Base-by-base conservation (phyloP, 2,113 vertebrate species). In the Zingel zingel region DNA sequence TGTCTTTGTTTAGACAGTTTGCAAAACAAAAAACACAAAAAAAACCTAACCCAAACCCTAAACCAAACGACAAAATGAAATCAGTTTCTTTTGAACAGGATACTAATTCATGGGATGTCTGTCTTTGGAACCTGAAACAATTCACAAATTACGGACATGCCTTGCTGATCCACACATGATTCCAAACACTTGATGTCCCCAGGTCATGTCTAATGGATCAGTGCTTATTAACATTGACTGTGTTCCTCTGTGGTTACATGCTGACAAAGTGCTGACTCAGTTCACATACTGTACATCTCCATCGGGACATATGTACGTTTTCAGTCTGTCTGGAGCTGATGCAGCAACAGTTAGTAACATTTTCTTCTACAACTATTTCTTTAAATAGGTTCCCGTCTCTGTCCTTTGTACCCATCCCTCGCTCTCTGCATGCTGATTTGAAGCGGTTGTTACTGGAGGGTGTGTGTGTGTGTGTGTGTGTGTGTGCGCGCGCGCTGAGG, bases 401-500 rank as follows among this genome's bases (percentile, higher is more conserved):
- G 27, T 51, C 43, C 18, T 33, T 23, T 14, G 8, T 19, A 6
- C 13, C n/a, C 36, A 10, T 13, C 50, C 39, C 33, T 50, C 1
- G 1, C 48, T 58, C 43, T n/a, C 13, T 15, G 1, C 62, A 12
- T 23, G 53, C 47, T 45, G 62, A 61, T 61, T 14, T 14, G 27
- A 77, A 72, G 67, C 64, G 27, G 65, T 33, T 15, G 13, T 73
- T 61, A 23, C 68, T 58, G 19, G 16, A 71, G 72, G 80, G 48
- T 8, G 47, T 36, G 23, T 30, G 23, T 56, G 45, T 74, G 57
- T 18, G 12, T 43, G 39, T 43, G 39, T 43, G 39, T 11, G 39
- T 43, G 9, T 43, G 39, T 33, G 33, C 1, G 33, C 3, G 30
- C 30, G 1, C 4, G 30, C 30, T 4, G 3, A 30, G 30, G 30